Evolutionary conservation across 1,140 invertebrate species (phyloP).

Genomic region (Pachyrhynchus sulphureomaculatus): DNA sequence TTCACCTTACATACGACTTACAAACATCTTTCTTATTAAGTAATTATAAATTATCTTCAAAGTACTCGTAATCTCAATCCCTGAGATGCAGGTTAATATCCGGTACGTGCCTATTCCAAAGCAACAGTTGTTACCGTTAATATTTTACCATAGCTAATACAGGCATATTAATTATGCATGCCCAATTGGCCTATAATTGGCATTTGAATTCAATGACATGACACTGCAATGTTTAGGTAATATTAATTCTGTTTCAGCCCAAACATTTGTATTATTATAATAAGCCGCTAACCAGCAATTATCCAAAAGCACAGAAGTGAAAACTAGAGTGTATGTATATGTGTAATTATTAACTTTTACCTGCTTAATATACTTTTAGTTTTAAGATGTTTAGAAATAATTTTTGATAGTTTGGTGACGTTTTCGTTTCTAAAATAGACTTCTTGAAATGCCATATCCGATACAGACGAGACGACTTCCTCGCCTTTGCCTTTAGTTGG

Average conservation of each 20-base stretch:
- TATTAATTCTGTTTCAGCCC: conserved; percentile 41
- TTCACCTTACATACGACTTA: no score
- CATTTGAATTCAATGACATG: conserved; percentile 47
- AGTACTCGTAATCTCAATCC: no score
- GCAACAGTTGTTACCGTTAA: conserved; percentile 49
- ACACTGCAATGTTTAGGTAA: conserved; percentile 46
- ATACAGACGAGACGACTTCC: no score
- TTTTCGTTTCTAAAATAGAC: no score
- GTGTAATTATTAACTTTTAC: not conserved
- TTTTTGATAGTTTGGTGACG: no score
- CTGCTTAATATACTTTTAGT: no score
- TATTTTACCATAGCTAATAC: conserved; percentile 48
- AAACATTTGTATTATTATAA: conserved; percentile 40
- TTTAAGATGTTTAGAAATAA: no score
- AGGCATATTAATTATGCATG: conserved; percentile 49
- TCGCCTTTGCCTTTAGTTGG: no score
- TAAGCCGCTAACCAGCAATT: not conserved
- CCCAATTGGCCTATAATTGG: conserved; percentile 50
- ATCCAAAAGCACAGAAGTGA: not conserved
- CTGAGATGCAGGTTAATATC: not conserved
- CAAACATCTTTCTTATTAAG: no score
- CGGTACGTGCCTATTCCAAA: conserved; percentile 31
- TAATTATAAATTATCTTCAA: no score
- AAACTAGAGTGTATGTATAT: not conserved
- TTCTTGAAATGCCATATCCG: no score